phyloP scores from a whole-genome alignment of 2,113 vertebrate species.

The Solea senegalensis region DNA sequence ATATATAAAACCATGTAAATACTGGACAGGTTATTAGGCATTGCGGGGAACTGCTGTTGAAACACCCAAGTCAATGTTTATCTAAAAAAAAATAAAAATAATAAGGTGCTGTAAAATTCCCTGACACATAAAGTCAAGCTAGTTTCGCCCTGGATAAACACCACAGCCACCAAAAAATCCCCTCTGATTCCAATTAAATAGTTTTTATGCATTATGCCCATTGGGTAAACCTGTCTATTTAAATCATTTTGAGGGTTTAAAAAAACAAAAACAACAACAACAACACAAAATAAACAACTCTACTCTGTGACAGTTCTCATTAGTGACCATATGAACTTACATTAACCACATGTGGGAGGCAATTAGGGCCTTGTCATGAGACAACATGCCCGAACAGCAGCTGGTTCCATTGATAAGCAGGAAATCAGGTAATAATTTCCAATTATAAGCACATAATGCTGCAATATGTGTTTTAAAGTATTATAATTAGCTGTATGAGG shows the following conservation, averaged over 20 bases:
- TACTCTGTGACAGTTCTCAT: constrained; percentile 89
- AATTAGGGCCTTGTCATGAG: constrained; percentile 87
- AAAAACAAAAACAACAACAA: not conserved
- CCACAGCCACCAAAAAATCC: constrained; percentile 13
- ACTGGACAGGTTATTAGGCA: not conserved
- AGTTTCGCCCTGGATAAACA: constrained; percentile 23
- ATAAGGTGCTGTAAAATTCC: constrained; percentile 2
- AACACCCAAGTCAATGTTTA: not conserved
- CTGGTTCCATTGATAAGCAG: constrained; percentile 90
- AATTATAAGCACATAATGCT: constrained; percentile 63
- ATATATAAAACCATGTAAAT: constrained; percentile 13
- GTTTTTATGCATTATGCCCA: constrained; percentile 25
- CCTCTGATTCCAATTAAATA: constrained; percentile 44
- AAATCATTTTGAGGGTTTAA: constrained; percentile 41
- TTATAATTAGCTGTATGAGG: constrained; percentile 77
- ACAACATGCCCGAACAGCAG: constrained; percentile 83
- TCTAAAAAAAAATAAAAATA: not conserved
- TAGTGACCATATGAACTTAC: constrained; percentile 93
- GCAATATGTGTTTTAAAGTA: constrained; percentile 83
- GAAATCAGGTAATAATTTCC: constrained; percentile 84
- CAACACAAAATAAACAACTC: not conserved
- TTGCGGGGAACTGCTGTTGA: not conserved
- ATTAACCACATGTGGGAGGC: constrained; percentile 87
- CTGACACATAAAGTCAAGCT: constrained; percentile 15
- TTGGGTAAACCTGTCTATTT: constrained; percentile 49